Conservation (phyloP, 2,113 vertebrate species). For the Athene cunicularia region DNA sequence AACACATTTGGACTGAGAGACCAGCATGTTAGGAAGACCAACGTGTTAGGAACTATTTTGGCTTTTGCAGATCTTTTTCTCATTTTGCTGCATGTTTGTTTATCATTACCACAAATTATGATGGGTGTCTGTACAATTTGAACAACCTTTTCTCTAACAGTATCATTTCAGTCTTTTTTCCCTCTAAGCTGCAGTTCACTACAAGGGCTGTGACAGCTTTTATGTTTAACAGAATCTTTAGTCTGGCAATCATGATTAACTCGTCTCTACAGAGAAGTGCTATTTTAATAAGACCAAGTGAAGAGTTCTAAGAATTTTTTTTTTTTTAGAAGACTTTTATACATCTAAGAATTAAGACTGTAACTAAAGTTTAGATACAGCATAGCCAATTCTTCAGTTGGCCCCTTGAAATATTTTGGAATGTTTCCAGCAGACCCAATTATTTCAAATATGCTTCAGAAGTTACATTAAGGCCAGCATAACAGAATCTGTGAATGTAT, state of each 20-base stretch:
- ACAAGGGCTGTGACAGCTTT: constrained; percentile 64
- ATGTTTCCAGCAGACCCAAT: constrained; percentile 64
- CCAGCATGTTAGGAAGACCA: neutral
- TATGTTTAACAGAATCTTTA: constrained; percentile 72
- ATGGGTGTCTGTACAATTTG: constrained; percentile 29
- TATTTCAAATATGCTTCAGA: constrained; percentile 73
- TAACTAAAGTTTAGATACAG: constrained; percentile 58
- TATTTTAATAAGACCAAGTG: constrained; percentile 68
- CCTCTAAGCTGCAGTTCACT: constrained; percentile 53
- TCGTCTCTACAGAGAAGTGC: constrained; percentile 57
- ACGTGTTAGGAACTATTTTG: neutral
- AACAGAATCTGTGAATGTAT: constrained; percentile 29
- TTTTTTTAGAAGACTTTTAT: constrained; percentile 16
- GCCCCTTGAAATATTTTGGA: constrained; percentile 65
- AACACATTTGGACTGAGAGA: neutral
- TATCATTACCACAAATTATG: constrained; percentile 48
- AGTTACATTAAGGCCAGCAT: constrained; percentile 47
- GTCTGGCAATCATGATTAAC: constrained; percentile 71
- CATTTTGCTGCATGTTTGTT: neutral
- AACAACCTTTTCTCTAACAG: constrained; percentile 50
- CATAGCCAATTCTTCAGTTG: constrained; percentile 42
- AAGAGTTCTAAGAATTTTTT: constrained; percentile 56
- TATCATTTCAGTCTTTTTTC: constrained; percentile 44
- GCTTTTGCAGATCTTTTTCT: neutral
- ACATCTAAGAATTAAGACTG: constrained; percentile 65